Percentiles rank a stretch among this genome's conserved stretches.
phyloP scores from a whole-genome alignment of 2,797 vertebrate species.

The Rhynchotus rufescens region DNA sequence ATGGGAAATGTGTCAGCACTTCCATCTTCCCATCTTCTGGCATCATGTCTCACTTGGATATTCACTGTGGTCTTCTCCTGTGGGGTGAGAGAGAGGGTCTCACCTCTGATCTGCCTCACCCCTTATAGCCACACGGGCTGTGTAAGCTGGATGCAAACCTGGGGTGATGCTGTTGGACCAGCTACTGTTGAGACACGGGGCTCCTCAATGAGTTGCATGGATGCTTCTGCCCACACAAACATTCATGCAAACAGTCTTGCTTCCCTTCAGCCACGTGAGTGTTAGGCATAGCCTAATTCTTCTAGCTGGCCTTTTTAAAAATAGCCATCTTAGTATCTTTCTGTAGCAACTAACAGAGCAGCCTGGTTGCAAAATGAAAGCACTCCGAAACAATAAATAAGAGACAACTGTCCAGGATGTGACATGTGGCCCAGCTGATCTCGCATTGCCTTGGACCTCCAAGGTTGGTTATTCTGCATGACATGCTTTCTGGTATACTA shows the following conservation, averaged over 20 bases:
- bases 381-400: not conserved
- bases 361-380: not conserved
- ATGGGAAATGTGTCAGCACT: accelerated
- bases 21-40: not conserved
- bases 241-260: not conserved
- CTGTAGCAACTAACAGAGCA: not conserved
- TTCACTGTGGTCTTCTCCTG: not conserved
- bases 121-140: not conserved
- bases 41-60: not conserved
- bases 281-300: not conserved
- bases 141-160: not conserved
- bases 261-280: not conserved
- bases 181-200: not conserved
- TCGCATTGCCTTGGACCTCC: not conserved
- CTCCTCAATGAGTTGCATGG: not conserved
- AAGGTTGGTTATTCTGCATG: not conserved
- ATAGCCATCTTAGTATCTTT: not conserved
- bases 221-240: not conserved
- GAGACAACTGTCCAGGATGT: not conserved
- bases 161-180: not conserved
- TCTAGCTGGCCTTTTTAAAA: not conserved
- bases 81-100: not conserved
- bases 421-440: not conserved
- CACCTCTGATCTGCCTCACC: not conserved
- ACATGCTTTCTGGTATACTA: not conserved